phyloP scores from a whole-genome alignment of 1,140 invertebrate genomes.

The Drosophila pseudoobscura region DNA sequence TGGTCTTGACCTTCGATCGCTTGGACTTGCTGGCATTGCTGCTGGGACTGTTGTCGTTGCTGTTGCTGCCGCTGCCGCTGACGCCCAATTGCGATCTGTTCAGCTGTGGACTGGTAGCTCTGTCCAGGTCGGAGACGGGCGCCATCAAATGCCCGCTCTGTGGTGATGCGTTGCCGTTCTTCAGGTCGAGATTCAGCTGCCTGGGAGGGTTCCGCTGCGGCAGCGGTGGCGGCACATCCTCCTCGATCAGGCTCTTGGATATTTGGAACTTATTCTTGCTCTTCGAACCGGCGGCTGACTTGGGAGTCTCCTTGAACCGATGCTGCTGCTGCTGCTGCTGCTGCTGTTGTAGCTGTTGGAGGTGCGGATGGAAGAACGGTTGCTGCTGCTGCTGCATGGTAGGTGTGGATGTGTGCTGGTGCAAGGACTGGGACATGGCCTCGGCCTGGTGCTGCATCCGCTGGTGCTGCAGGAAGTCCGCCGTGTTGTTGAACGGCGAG shows the following conservation, averaged over 20 bases:
- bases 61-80: conserved; percentile 18
- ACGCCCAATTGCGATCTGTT: conserved; percentile 41
- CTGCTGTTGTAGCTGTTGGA: conserved; percentile 43
- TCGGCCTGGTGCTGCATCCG: conserved; percentile 42
- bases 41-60: conserved; percentile 22
- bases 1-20: conserved; percentile 77
- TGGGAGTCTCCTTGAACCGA: conserved; percentile 57
- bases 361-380: conserved; percentile 48
- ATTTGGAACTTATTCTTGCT: conserved; percentile 64
- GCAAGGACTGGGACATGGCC: conserved; percentile 75
- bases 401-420: conserved; percentile 59
- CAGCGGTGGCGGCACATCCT: conserved; percentile 84
- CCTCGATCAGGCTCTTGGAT: conserved; percentile 79
- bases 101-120: conserved; percentile 65
- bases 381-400: conserved; percentile 49
- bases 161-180: conserved; percentile 48
- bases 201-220: conserved; percentile 83
- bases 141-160: conserved; percentile 50
- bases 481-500: conserved; percentile 63
- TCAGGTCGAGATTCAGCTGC: conserved; percentile 56
- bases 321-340: conserved; percentile 63
- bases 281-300: conserved; percentile 43
- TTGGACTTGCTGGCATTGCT: conserved; percentile 58
- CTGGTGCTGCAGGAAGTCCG: conserved; percentile 68
- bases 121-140: conserved; percentile 78